Conservation (phyloP, 2,113 vertebrate species). For the Lophura nycthemera region DNA sequence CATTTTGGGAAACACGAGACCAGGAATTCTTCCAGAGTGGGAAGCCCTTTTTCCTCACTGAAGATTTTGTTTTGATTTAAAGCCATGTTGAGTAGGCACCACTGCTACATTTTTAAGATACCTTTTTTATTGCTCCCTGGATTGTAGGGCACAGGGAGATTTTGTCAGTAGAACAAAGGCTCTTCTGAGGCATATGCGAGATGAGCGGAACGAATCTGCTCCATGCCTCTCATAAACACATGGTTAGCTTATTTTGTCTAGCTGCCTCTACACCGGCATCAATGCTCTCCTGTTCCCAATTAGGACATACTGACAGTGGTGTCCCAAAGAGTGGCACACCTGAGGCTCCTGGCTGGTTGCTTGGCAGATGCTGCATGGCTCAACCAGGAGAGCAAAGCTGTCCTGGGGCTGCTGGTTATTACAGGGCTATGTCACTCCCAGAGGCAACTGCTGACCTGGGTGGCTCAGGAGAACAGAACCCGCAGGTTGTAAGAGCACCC, state of each 20-base stretch:
- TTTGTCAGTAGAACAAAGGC: background rate
- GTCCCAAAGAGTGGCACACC: background rate
- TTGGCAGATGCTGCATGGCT: background rate
- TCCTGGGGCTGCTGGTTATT: background rate
- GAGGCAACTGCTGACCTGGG: background rate
- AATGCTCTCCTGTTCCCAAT: background rate
- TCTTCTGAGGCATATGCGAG: background rate
- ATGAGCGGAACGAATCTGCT: background rate
- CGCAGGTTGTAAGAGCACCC: background rate
- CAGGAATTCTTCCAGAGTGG: background rate
- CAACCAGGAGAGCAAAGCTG: background rate
- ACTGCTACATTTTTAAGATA: slow-evolving; percentile 24
- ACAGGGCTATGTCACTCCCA: background rate
- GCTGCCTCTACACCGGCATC: background rate
- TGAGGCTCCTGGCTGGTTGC: background rate
- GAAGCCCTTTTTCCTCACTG: background rate
- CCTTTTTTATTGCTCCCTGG: background rate
- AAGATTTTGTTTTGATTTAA: background rate
- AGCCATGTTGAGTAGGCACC: background rate
- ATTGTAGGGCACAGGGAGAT: background rate
- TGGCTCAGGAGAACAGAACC: background rate
- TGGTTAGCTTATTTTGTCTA: background rate
- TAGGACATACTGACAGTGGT: background rate
- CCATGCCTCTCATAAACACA: background rate
- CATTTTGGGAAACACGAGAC: background rate